phyloP scores from a whole-genome alignment of 2,113 vertebrate species.

The Lophius piscatorius region DNA sequence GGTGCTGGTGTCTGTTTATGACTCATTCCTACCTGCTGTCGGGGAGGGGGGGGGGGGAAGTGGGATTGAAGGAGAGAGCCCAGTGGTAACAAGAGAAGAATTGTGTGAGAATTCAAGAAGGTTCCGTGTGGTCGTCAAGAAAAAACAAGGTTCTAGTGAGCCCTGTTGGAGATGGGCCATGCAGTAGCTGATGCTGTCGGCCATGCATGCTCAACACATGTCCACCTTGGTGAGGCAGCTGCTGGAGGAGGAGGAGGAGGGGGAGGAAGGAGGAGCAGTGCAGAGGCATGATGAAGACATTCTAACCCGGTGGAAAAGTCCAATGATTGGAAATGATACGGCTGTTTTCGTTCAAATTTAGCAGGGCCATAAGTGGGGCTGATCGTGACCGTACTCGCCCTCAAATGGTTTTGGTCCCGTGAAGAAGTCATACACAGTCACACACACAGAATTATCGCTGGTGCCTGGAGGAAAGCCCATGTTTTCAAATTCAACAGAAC shows the following conservation, averaged over 20 bases:
- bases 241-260: slow-evolving; percentile 44
- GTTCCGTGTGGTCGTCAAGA: slow-evolving; percentile 70
- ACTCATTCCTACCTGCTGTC: slow-evolving; percentile 78
- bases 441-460: slow-evolving; percentile 45
- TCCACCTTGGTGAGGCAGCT: slow-evolving; percentile 73
- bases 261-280: slow-evolving; percentile 43
- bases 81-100: slow-evolving; percentile 70
- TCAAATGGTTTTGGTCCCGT: slow-evolving; percentile 38
- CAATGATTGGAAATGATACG: slow-evolving; percentile 58
- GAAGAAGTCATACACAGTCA: slow-evolving; percentile 37
- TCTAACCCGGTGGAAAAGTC: slow-evolving; percentile 57
- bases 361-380: slow-evolving; percentile 26
- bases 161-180: slow-evolving; percentile 78
- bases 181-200: slow-evolving; percentile 74
- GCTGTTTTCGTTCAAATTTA: slow-evolving; percentile 57
- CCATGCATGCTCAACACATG: slow-evolving; percentile 69
- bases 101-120: slow-evolving; percentile 69
- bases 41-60: slow-evolving; percentile 56
- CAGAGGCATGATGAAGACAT: slow-evolving; percentile 48
- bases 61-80: slow-evolving; percentile 39
- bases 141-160: slow-evolving; percentile 72
- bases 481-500: slow-evolving; percentile 68
- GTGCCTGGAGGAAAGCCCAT: slow-evolving; percentile 59
- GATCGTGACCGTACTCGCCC: slow-evolving; percentile 45
- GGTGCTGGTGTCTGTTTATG: slow-evolving; percentile 73